Percentiles rank a stretch among this genome's conserved stretches.
Evolutionary conservation across 2,113 vertebrate genomes (phyloP).

Genomic region (Sorex fumeus): DNA sequence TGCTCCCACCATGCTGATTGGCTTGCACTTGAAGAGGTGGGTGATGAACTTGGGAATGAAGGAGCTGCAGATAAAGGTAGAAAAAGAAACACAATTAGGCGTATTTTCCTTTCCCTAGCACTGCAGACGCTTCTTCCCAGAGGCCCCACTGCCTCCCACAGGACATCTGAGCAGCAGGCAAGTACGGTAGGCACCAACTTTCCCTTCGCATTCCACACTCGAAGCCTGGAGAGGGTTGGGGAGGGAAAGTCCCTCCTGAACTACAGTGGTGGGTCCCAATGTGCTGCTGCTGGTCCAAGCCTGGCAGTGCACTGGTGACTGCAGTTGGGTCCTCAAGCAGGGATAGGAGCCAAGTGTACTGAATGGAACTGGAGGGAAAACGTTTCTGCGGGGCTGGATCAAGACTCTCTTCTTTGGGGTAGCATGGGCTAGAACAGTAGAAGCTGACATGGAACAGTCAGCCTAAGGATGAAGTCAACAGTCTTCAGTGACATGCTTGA

Average conservation of each 20-base stretch:
- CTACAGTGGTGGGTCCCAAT: background rate
- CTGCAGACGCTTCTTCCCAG: background rate
- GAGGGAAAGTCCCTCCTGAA: background rate
- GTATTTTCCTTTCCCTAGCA: background rate
- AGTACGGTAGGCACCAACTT: background rate
- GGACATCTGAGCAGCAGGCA: background rate
- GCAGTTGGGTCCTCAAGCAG: background rate
- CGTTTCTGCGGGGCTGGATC: background rate
- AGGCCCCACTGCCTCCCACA: background rate
- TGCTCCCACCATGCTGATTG: slow-evolving; percentile 99
- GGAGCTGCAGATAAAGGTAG: slow-evolving; percentile 89
- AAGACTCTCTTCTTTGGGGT: background rate
- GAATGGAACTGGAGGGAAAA: background rate
- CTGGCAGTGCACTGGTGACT: background rate
- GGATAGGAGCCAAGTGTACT: background rate
- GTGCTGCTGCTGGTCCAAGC: background rate
- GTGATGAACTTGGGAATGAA: slow-evolving; percentile 99
- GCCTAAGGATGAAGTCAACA: slow-evolving; percentile 36
- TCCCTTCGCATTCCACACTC: background rate
- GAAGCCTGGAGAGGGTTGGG: background rate
- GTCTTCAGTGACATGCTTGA: slow-evolving; percentile 31
- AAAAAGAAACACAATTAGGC: slow-evolving; percentile 36
- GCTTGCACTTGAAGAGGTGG: slow-evolving; percentile 99
- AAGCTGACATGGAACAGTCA: background rate
- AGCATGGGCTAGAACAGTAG: background rate